phyloP scores from a whole-genome alignment of 2,888 invertebrate species.

The Metallyticus violacea region DNA sequence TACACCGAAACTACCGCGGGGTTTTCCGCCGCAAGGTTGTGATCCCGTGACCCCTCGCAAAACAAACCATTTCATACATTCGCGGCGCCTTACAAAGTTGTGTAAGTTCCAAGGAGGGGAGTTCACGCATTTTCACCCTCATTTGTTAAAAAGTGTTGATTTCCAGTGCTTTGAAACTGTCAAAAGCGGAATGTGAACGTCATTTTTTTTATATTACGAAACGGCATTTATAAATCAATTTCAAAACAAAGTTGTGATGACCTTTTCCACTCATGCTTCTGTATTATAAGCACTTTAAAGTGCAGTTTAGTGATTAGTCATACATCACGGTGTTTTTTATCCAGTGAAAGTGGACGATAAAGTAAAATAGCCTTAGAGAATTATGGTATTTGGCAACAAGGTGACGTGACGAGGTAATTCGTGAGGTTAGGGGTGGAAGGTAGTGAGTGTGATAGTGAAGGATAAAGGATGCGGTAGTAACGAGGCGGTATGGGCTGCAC shows the following conservation, averaged over 20 bases:
- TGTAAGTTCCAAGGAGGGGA: not conserved
- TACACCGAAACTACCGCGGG: too few relatives aligned
- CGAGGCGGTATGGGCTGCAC: conserved; percentile 7
- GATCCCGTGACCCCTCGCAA: not conserved
- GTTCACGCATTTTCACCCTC: not conserved
- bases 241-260: not conserved
- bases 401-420: not conserved
- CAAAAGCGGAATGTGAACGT: not conserved
- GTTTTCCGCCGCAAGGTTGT: too few relatives aligned
- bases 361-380: not conserved
- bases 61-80: too few relatives aligned
- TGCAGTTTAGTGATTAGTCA: not conserved
- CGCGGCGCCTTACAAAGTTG: not conserved
- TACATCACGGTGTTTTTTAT: not conserved
- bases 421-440: not conserved
- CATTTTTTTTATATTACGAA: not conserved
- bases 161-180: not conserved
- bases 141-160: not conserved
- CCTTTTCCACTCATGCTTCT: not conserved
- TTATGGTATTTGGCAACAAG: not conserved
- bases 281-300: not conserved
- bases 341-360: not conserved
- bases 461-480: not conserved
- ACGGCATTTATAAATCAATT: not conserved
- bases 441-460: not conserved